Base-by-base conservation (phyloP, 92 coral and sea anemone genomes). In the Nematostella vectensis region DNA sequence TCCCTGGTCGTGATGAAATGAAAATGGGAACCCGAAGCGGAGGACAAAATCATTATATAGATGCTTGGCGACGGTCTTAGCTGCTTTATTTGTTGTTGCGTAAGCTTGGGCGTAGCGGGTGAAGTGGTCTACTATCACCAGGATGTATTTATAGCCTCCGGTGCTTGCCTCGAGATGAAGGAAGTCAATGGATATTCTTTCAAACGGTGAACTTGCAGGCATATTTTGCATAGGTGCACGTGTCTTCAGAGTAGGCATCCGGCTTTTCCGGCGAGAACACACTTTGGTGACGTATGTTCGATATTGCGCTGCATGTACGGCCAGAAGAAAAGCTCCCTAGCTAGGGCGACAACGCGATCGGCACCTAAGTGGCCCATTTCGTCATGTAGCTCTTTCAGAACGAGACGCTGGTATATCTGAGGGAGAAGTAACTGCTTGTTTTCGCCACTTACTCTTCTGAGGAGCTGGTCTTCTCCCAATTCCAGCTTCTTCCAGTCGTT, bases 351-450 rank as follows among this genome's bases (percentile, higher is more conserved):
- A 29, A 71, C 72, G 48, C 82, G 50, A 43, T 71, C 83, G 21
- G 33, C 44, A 24, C 82, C 75, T 15, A 75, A 21, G 23, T 58
- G 82, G 31, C 77, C 57, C 77, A 75, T 72, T 53, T 79, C 80
- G 62, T 79, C 59, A 44, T 72, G 87, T 9, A 79, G 63, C 36
- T 79, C 81, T 55, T 26, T 59, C 62, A 50, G 54, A 25, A 66
- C 77, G 43, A 42, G 58, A 19, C 42, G 51, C 24, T 67, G 68
- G 29, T 65, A 74, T 51, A 31, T 33, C 31, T 19, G 40, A 18
- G 77, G 88, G 17, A 74, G 72, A 29, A 68, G 73, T 30, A 69
- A 33, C 50, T 75, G 70, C 19, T 54, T 27, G 20, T 75, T 27
- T 24, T 58, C 23, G 48, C 88, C 74, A 49, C 82, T 61, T 62